Base-by-base conservation (phyloP, 2,113 vertebrate species). In the Lanius ludovicianus region DNA sequence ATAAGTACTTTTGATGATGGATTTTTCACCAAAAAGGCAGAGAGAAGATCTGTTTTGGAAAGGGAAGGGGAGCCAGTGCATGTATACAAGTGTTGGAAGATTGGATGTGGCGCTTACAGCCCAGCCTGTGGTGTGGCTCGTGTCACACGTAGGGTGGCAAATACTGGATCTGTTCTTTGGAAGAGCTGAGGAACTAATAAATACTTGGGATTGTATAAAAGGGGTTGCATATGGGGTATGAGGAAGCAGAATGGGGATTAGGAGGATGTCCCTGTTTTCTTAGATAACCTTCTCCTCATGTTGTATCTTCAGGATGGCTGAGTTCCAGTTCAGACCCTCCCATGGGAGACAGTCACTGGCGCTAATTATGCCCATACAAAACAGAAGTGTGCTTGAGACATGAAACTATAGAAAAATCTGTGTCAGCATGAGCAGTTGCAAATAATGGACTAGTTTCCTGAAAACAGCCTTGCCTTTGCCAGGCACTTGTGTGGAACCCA, bases 331-430 rank as follows among this genome's bases (percentile, higher is more conserved):
- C 90, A 93, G 90, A 68, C 53, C 31, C 23, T 95, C 86, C 62
- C 62, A 3, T 1, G 49, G 65, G 80, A 92, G 86, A 71, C 0
- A n/a, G 71, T 65, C 92, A 70, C 53, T 81, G 77, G 23, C 65
- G 55, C 41, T 95, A 90, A 94, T 92, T 96, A 87, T 60, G 76
- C 41, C 91, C 60, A 56, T 81, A 70, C 56, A 89, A 89, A 93
- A 71, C 71, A 84, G 69, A 84, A 92, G 60, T 73, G 79, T 84
- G 76, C 68, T 94, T 73, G 91, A 92, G 92, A 93, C 46, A 46
- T 1, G 33, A 90, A 94, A 92, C 80, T 84, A 41, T 39, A 94
- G 60, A 89, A 92, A 62, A 93, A 90, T 69, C 49, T 90, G 53
- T 94, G 88, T 95, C 94, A 94, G 89, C 90, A 65, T 4, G 7